A percentile compares a stretch with the other conserved stretches of the same genome.
Evolutionary conservation across 2,888 invertebrate species (phyloP).

Genomic region (Ichneumoninae sp.): DNA sequence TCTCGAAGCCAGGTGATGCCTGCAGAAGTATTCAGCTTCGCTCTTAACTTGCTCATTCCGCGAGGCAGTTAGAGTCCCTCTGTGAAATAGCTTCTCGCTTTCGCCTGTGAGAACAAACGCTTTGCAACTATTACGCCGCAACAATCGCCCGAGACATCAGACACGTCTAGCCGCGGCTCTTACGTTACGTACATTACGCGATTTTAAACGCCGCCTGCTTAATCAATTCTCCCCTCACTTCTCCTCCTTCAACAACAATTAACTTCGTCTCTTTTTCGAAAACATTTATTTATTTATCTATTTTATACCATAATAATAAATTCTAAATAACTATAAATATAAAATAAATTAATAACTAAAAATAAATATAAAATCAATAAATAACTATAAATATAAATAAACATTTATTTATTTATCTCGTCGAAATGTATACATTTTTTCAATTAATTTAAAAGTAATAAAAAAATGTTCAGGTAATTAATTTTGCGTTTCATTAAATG

Average conservation of each 20-base stretch:
- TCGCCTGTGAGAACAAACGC: constrained; percentile 24
- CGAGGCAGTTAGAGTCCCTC: background rate
- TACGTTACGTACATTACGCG: background rate
- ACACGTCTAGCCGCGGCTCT: constrained; percentile 2
- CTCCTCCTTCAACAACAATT: background rate
- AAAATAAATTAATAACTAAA: no score
- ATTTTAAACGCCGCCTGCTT: background rate
- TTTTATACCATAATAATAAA: no score
- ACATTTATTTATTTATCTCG: background rate
- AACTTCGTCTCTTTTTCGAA: background rate
- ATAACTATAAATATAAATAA: background rate
- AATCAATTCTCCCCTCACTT: background rate
- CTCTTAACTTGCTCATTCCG: background rate
- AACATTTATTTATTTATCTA: background rate
- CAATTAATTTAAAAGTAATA: no score
- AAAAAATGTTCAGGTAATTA: no score
- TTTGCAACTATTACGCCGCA: background rate
- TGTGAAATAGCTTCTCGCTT: constrained; percentile 4
- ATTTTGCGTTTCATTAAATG: no score
- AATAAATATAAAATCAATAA: no score
- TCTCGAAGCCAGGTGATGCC: constrained; percentile 29
- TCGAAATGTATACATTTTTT: background rate
- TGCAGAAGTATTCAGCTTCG: background rate
- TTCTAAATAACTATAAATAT: no score
- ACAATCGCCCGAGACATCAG: constrained; percentile 17